phyloP scores from a whole-genome alignment of 2,113 vertebrate species.

The Clarias macrocephalus region DNA sequence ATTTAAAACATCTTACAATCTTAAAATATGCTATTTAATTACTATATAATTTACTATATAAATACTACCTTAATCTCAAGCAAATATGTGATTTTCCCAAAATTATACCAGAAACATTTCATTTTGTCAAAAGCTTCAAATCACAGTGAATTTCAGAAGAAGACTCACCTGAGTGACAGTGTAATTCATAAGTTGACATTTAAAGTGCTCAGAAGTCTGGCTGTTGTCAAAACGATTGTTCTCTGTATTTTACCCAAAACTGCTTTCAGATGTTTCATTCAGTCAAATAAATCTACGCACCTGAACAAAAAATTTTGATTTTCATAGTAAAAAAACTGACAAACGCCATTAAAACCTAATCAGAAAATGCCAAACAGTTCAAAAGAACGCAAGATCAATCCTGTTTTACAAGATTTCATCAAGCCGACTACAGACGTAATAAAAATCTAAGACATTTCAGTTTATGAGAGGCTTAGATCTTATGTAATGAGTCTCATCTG shows the following conservation, averaged over 20 bases:
- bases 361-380: background rate
- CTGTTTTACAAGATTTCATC: conserved; percentile 21
- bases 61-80: too few relatives aligned
- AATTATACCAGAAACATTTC: too few relatives aligned
- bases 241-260: background rate
- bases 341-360: background rate
- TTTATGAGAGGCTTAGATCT: conserved; percentile 28
- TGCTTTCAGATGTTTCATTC: background rate
- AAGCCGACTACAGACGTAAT: background rate
- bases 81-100: too few relatives aligned
- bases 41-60: too few relatives aligned
- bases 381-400: background rate
- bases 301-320: background rate
- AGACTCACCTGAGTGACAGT: background rate
- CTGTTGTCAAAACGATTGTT: background rate
- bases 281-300: background rate
- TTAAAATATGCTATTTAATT: too few relatives aligned
- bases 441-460: background rate
- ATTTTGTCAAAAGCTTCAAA: too few relatives aligned
- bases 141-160: background rate
- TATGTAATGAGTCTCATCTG: conserved; percentile 20
- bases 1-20: too few relatives aligned
- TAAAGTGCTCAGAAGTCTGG: background rate
- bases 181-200: background rate
- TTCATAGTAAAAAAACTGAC: background rate